Base-by-base conservation (phyloP, 2,888 invertebrate species). In the Anthophora plumipes region DNA sequence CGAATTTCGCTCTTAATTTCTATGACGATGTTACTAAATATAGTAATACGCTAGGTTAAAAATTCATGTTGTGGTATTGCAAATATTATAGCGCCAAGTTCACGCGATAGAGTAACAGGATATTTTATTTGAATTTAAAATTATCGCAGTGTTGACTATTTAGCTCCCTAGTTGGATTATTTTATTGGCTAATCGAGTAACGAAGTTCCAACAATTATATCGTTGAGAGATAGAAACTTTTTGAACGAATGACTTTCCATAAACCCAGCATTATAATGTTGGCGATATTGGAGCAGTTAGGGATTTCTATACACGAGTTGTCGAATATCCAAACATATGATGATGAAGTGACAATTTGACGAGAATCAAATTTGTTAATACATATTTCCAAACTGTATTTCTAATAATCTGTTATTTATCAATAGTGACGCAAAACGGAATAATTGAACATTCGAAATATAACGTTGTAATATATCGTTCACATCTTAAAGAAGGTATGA, bases 281-380 rank as follows among this genome's bases (percentile, higher is more conserved):
- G 72, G 77, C 39, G 7, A 22, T 4, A 14, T 12, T 66, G 31
- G 5, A 31, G 25, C 4, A 60, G 39, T 48, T 70, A 59, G 61
- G 71, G 54, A 70, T 66, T 76, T 67, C 61, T 68, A 67, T 54
- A 75, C 55, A 69, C 71, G 57, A 82, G 71, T 73, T 80, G 80
- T 73, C 55, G 78, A 77, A 79, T 82, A 82, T 85, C 86, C 87
- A 89, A 89, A 89, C 88, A 88, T 86, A 87, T 81, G 89, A 88
- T 77, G 88, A 88, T 89, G 82, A 89, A 88, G 83, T 89, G 87
- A 89, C 83, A 87, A 88, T 89, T 89, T 89, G 61, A 74, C 50
- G 54, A 85, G 61, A 68, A 74, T 80, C 57, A 63, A 77, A 80
- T 79, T 77, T 80, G 43, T 72, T 57, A 72, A 60, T 68, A n/a